Conservation (phyloP, 1,140 invertebrate species). For the Aricia agestis region DNA sequence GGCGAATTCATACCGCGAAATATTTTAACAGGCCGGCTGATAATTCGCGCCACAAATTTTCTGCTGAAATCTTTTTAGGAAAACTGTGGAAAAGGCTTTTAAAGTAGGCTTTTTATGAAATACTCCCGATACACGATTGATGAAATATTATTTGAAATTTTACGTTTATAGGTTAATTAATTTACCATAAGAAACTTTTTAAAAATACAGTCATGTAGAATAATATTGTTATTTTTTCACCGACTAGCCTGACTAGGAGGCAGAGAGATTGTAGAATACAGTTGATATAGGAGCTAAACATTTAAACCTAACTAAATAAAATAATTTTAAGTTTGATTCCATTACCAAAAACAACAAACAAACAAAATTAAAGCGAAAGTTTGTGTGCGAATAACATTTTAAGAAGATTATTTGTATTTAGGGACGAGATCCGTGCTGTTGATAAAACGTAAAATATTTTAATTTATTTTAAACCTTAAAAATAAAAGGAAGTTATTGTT, state of each 20-base stretch:
- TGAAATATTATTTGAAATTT: no score
- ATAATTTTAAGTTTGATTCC: neutral
- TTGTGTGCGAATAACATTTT: neutral
- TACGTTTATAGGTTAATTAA: no score
- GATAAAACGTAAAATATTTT: neutral
- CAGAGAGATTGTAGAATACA: no score
- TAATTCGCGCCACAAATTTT: constrained; percentile 19
- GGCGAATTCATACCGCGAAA: constrained; percentile 57
- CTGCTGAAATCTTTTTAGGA: constrained; percentile 1
- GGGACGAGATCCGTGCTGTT: neutral
- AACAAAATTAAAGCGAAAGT: neutral
- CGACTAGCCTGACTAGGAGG: no score
- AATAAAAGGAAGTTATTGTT: neutral
- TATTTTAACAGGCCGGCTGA: constrained; percentile 39
- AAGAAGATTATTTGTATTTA: constrained; percentile 4
- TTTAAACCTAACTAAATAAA: no score
- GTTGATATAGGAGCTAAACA: no score
- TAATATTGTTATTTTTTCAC: no score
- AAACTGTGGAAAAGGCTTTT: neutral
- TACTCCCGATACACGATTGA: no score
- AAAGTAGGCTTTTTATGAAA: no score
- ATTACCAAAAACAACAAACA: neutral
- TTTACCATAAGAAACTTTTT: no score
- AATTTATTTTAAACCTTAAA: neutral
- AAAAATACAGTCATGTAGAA: no score